Conservation (phyloP, 1,140 invertebrate genomes). For the Chionoecetes opilio region DNA sequence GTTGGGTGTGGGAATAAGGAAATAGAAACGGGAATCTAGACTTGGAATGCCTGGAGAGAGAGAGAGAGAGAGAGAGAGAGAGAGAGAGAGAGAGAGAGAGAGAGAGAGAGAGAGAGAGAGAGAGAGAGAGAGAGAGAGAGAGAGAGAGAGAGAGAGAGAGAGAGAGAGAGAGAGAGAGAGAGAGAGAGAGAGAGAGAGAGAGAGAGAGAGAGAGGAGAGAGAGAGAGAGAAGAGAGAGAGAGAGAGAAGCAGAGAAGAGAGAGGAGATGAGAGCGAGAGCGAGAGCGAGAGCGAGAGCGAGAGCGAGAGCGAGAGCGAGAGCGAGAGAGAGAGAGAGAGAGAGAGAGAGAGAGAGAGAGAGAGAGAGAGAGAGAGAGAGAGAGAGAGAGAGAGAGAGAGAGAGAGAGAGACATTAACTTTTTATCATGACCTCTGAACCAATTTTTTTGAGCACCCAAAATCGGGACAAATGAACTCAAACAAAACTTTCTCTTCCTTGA, state of each 20-base stretch:
- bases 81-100: too few species aligned
- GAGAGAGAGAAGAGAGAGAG: not conserved
- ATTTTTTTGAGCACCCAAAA: too few species aligned
- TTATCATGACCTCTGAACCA: too few species aligned
- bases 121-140: conserved; percentile 18
- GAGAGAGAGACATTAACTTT: not conserved
- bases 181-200: not conserved
- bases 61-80: too few species aligned
- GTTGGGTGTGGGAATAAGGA: not conserved
- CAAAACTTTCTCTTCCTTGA: too few species aligned
- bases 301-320: too few species aligned
- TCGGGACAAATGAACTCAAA: too few species aligned
- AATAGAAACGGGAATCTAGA: not conserved
- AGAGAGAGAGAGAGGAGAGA: not conserved
- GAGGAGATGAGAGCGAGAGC: too few species aligned
- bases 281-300: too few species aligned
- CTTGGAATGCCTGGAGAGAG: not conserved
- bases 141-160: conserved; percentile 27
- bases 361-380: too few species aligned
- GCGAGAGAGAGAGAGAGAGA: too few species aligned
- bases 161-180: conserved; percentile 27
- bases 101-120: too few species aligned
- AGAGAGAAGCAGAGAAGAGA: not conserved
- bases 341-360: not conserved
- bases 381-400: conserved; percentile 21